Evolutionary conservation across 2,113 vertebrate genomes (phyloP), one percentile per base, ranked within the genome.

Genomic region (Anthoscopus minutus): DNA sequence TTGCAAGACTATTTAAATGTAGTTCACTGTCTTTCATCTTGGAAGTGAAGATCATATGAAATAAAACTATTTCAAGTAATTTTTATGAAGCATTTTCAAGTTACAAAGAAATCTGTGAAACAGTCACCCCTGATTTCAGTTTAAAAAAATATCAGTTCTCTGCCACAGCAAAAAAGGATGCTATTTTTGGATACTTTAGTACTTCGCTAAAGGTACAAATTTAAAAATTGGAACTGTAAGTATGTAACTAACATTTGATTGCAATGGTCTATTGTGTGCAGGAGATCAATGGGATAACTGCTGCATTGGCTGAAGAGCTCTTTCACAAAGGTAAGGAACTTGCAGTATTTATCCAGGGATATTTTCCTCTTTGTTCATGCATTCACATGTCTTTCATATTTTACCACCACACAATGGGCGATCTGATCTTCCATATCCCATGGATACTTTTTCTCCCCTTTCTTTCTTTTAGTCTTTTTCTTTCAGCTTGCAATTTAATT

Each of bases 231-330:
- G 9, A 86, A 18, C 22, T 12, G 0, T 56, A 80, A 76, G 9
- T 66, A 28, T 67, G 15, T 66, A 74, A 83, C 45, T 76, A 70
- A 64, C 25, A 35, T 12, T n/a, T 4, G 3, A 47, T 67, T 64
- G 17, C 18, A 58, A 24, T 64, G 19, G 6, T 84, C 92, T 87
- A 14, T 86, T 92, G 53, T 97, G 94, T 95, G 42, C 95, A 99
- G 99, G 99, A 99, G 96, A 98, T 99, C 76, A 99, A 99, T 88
- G 99, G 99, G 24, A 98, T 99, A 95, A 98, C 99, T 45, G 98
- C 99, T 38, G 98, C 98, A 1, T 77, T 99, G 97, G 99, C 99
- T 20, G 99, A 99, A 96, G 99, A 99, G 78, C 97, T 99, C 65
- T 99, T 99, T 86, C 98, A 99, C 90, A 99, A 98, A 98, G 99